Evolutionary conservation across 2,888 invertebrate species (phyloP).

Genomic region (Zelleria hepariella): DNA sequence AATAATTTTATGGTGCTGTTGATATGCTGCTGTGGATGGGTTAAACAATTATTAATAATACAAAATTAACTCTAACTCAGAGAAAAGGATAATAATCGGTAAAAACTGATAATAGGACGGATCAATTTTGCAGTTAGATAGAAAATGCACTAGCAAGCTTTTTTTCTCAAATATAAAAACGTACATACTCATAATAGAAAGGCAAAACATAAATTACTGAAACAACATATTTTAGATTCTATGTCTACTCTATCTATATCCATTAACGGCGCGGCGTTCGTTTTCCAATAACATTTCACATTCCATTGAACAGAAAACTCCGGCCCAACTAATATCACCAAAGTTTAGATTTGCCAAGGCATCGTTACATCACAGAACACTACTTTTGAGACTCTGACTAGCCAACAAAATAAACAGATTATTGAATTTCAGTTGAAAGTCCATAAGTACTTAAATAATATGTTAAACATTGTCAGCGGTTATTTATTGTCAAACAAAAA

Average conservation of each 20-base stretch:
- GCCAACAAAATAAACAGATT: conserved; percentile 16
- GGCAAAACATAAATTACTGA: conserved; percentile 13
- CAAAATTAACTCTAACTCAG: conserved; percentile 30
- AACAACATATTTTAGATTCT: conserved; percentile 20
- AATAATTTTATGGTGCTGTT: conserved; percentile 42
- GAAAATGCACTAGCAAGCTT: conserved; percentile 32
- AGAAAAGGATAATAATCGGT: conserved; percentile 19
- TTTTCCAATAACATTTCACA: conserved; percentile 10
- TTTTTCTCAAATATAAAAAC: conserved; percentile 16
- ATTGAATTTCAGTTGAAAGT: not conserved
- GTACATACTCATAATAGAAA: conserved; percentile 16
- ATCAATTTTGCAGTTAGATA: conserved; percentile 16
- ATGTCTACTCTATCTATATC: not conserved
- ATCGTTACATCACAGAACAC: conserved; percentile 55
- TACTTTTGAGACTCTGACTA: conserved; percentile 32
- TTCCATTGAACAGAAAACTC: conserved; percentile 29
- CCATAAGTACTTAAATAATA: not conserved
- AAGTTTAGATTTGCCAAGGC: conserved; percentile 47
- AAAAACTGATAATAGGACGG: conserved; percentile 43
- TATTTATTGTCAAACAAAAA: not conserved
- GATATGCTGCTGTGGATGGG: conserved; percentile 53
- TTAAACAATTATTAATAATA: conserved; percentile 40
- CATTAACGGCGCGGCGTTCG: not conserved
- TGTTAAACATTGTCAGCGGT: not conserved
- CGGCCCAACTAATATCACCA: conserved; percentile 39